Percentiles rank a stretch among this genome's conserved stretches.
These are phyloP conservation scores for Malacosoma neustria DNA, from an alignment of 2,888 invertebrate genomes.

Conservation along the genomic window DNA sequence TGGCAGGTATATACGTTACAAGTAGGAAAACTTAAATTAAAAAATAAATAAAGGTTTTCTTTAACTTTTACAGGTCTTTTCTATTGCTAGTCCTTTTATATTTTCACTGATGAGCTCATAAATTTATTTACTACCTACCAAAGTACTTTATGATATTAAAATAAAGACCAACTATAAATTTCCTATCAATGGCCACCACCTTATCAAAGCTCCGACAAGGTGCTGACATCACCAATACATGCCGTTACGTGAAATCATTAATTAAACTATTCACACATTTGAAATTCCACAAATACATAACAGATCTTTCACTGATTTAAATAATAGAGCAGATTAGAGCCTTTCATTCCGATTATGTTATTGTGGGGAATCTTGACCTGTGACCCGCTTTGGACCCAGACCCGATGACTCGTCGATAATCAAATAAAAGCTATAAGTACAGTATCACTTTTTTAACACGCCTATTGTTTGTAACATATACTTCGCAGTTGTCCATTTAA, in stretches of 20 bases:
- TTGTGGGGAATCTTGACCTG: conserved; percentile 21
- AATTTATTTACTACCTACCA: too few species aligned
- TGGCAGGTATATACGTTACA: too few species aligned
- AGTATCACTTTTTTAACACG: conserved; percentile 53
- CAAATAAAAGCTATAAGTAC: conserved; percentile 40
- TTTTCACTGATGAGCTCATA: too few species aligned
- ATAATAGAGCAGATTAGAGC: conserved; percentile 50
- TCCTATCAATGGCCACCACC: too few species aligned
- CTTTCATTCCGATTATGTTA: conserved; percentile 21
- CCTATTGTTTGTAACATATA: conserved; percentile 63
- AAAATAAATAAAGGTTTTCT: too few species aligned
- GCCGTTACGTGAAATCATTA: conserved; percentile 15
- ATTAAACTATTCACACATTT: conserved; percentile 24
- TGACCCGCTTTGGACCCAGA: conserved; percentile 33
- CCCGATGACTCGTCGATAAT: conserved; percentile 49
- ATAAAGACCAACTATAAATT: too few species aligned
- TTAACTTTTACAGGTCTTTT: too few species aligned
- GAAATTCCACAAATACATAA: conserved; percentile 24
- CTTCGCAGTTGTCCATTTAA: conserved; percentile 34
- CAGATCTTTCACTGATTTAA: conserved; percentile 30
- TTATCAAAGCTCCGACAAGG: neutral
- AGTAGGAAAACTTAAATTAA: too few species aligned
- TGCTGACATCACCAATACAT: neutral
- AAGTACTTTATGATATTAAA: too few species aligned
- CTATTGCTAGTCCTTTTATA: too few species aligned